phyloP scores from a whole-genome alignment of 1,140 invertebrate genomes.

The Venustaconcha ellipsiformis region DNA sequence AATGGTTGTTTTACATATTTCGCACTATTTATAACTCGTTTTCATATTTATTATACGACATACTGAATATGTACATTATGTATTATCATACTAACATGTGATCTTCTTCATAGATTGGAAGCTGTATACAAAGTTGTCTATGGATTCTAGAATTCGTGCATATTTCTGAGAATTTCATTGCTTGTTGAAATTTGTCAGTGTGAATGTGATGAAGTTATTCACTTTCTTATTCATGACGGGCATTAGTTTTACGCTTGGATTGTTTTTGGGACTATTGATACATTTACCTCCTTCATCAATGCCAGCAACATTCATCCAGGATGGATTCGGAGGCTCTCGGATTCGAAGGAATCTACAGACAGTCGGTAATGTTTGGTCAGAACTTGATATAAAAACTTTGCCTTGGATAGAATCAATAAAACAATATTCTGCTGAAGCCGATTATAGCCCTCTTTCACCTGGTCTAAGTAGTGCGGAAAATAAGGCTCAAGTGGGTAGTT shows the following conservation, averaged over 20 bases:
- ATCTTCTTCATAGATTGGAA: too few relatives aligned
- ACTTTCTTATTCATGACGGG: conserved; percentile 56
- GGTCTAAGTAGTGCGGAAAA: too few relatives aligned
- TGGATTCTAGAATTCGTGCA: too few relatives aligned
- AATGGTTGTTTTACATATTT: too few relatives aligned
- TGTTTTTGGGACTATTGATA: conserved; percentile 59
- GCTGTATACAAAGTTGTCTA: too few relatives aligned
- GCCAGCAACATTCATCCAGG: conserved; percentile 24
- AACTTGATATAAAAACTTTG: conserved; percentile 3
- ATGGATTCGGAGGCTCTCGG: conserved; percentile 2
- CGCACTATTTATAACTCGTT: too few relatives aligned
- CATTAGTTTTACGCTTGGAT: conserved; percentile 58
- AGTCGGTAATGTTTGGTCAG: background rate
- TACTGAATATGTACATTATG: too few relatives aligned
- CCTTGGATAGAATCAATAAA: conserved; percentile 11
- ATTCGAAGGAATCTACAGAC: background rate
- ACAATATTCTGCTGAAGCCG: conserved; percentile 8
- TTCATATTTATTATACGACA: too few relatives aligned
- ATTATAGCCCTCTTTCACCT: background rate
- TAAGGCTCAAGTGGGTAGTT: too few relatives aligned
- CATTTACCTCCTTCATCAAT: conserved; percentile 55
- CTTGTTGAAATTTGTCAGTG: too few relatives aligned
- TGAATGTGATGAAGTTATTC: conserved; percentile 40
- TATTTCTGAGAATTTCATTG: too few relatives aligned
- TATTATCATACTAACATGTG: too few relatives aligned